Evolutionary conservation across 2,888 invertebrate species (phyloP).

Genomic region (Schrankia costaestrigalis): DNA sequence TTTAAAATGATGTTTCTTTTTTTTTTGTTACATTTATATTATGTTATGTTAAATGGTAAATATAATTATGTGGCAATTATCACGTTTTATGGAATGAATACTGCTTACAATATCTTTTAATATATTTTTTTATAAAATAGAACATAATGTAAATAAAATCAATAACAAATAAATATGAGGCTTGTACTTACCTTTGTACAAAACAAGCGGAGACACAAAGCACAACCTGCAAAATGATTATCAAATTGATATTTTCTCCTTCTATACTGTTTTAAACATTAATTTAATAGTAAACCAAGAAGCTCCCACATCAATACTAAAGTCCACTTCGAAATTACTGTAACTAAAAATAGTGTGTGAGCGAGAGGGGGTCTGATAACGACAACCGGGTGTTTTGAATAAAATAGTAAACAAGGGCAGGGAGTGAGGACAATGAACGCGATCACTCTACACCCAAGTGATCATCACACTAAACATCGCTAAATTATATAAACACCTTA

Average conservation of each 20-base stretch:
- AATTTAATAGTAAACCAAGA: slow-evolving; percentile 23
- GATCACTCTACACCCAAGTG: slow-evolving; percentile 42
- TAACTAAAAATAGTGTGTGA: slow-evolving; percentile 50
- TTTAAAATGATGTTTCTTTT: too few species aligned
- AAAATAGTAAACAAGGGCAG: slow-evolving; percentile 48
- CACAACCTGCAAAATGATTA: too few species aligned
- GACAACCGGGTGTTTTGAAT: slow-evolving; percentile 39
- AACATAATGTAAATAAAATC: too few species aligned
- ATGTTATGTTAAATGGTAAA: too few species aligned
- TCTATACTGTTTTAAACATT: slow-evolving; percentile 16
- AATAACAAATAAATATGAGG: too few species aligned
- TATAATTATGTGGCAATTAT: too few species aligned
- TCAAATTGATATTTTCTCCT: slow-evolving; percentile 8
- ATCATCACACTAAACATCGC: slow-evolving; percentile 34
- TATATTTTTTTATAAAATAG: too few species aligned
- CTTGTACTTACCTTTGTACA: too few species aligned
- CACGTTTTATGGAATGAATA: too few species aligned
- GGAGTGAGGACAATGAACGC: slow-evolving; percentile 34
- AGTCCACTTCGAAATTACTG: slow-evolving; percentile 40
- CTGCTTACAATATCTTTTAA: too few species aligned
- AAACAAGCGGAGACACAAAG: too few species aligned
- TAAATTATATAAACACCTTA: slow-evolving; percentile 63
- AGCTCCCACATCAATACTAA: slow-evolving; percentile 38
- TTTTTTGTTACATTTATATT: too few species aligned
- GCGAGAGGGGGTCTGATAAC: slow-evolving; percentile 42